A percentile compares a stretch with the other conserved stretches of the same genome.
Conservation (phyloP, 1,140 invertebrate species). For the Cyclargus thomasi region DNA sequence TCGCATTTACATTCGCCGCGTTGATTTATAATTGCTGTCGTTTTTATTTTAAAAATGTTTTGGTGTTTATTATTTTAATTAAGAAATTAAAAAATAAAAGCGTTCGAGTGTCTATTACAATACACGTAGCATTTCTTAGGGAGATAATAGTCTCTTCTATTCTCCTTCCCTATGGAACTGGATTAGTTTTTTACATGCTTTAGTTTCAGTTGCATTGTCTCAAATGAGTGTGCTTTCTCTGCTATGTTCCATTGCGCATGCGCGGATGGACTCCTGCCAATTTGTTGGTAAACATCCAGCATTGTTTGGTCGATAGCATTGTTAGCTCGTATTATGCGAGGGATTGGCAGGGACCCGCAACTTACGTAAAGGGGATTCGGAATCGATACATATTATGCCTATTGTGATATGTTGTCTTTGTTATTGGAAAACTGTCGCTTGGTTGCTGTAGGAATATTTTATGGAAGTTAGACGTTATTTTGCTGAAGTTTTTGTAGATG, state of each 20-base stretch:
- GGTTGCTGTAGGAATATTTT: not conserved
- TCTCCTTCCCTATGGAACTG: too few species aligned
- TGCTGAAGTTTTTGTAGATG: too few species aligned
- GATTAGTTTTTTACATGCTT: not conserved
- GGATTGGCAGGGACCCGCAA: conserved; percentile 6
- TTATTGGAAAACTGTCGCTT: conserved; percentile 8
- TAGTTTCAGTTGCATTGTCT: conserved; percentile 46
- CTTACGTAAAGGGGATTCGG: conserved; percentile 7
- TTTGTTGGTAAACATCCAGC: conserved; percentile 61
- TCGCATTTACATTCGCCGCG: not conserved
- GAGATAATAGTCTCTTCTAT: not conserved
- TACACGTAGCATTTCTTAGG: too few species aligned
- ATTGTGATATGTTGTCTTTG: conserved; percentile 10
- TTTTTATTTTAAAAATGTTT: not conserved
- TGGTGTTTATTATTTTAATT: not conserved
- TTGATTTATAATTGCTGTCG: not conserved
- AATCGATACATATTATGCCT: conserved; percentile 6
- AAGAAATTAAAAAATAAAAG: not conserved
- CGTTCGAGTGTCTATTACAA: not conserved
- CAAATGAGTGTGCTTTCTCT: conserved; percentile 30
- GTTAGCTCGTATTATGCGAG: conserved; percentile 25
- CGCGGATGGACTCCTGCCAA: conserved; percentile 33
- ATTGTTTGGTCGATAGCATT: conserved; percentile 59
- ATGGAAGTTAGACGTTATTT: not conserved
- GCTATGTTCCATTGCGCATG: conserved; percentile 58